Base-by-base conservation (phyloP, 2,113 vertebrate genomes). In the Fukomys damarensis region DNA sequence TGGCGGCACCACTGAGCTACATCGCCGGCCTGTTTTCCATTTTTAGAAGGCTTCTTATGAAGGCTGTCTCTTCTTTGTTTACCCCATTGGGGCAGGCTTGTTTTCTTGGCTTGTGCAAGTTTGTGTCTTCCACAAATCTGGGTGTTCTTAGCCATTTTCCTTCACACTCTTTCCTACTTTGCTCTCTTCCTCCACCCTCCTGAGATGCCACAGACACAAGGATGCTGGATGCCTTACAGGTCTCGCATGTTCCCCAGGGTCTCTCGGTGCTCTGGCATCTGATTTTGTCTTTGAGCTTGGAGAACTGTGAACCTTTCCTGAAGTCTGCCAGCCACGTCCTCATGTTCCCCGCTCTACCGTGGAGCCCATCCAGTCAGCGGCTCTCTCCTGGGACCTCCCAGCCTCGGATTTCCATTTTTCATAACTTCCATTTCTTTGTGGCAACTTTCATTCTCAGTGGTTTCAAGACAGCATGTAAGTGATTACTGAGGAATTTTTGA, bases 301-400 rank as follows among this genome's bases (percentile, higher is more conserved):
- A 35, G 12, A 13, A 26, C 7, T 35, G 3, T 0, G 1, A 6
- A 4, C 74, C 19, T 32, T n/a, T 32, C 5, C 77, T 38, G 14
- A 7, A 13, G 49, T 11, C 5, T 41, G 2, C 7, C 5, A 32
- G 12, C 4, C 1, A 22, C 49, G 3, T 7, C 22, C 54, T 58
- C 11, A 19, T 14, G 43, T 2, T 2, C 26, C 35, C 14, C 20
- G 0, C 22, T n/a, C 17, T 9, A 9, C 38, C 58, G 0, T 28
- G 9, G 59, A 54, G 52, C 0, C 14, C 5, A 3, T 46, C 28
- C 12, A 43, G 20, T 13, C n/a, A 6, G 26, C 1, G 8, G 13
- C 46, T 26, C 7, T 0, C 0, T 0, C 13, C 13, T 0, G 1
- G 5, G 12, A 10, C 0, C 32, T 28, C 46, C 32, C 20, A 26